phyloP scores from a whole-genome alignment of 2,797 vertebrate genomes.

The Darevskia nairensis region DNA sequence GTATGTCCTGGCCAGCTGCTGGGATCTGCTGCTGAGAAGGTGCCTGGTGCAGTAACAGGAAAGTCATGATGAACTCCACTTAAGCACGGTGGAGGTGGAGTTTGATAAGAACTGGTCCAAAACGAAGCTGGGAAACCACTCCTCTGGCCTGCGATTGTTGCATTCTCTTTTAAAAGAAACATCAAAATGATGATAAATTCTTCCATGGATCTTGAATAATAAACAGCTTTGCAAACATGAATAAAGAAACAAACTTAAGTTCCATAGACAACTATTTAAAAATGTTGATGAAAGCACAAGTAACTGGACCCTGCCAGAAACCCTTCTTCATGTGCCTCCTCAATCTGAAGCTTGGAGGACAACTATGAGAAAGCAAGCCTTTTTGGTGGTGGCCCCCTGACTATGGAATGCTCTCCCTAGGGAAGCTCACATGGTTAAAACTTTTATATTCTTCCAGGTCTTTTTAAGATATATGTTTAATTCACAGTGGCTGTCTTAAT shows the following conservation, averaged over 20 bases:
- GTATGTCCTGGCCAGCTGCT: slow-evolving; percentile 89
- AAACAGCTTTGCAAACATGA: not conserved
- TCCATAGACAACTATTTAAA: not conserved
- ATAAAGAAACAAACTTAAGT: not conserved
- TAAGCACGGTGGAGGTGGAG: slow-evolving; percentile 86
- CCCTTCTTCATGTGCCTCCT: too few relatives aligned
- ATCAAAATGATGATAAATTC: not conserved
- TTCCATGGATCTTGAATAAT: not conserved
- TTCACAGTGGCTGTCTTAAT: too few relatives aligned
- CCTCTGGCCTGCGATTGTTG: slow-evolving; percentile 84
- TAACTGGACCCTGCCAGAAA: too few relatives aligned
- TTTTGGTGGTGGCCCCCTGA: too few relatives aligned
- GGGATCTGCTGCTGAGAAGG: slow-evolving; percentile 87
- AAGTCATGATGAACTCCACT: slow-evolving; percentile 90
- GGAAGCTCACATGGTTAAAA: too few relatives aligned
- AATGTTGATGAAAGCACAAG: not conserved
- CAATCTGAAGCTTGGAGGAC: too few relatives aligned
- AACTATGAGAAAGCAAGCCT: too few relatives aligned
- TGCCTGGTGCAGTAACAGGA: slow-evolving; percentile 81
- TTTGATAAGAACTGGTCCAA: slow-evolving; percentile 91
- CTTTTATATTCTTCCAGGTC: too few relatives aligned
- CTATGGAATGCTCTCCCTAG: too few relatives aligned
- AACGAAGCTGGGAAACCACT: slow-evolving; percentile 85
- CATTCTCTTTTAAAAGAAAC: slow-evolving; percentile 81
- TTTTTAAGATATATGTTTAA: too few relatives aligned